Conservation (phyloP, 1,140 invertebrate genomes). For the Paraescarpia echinospica region DNA sequence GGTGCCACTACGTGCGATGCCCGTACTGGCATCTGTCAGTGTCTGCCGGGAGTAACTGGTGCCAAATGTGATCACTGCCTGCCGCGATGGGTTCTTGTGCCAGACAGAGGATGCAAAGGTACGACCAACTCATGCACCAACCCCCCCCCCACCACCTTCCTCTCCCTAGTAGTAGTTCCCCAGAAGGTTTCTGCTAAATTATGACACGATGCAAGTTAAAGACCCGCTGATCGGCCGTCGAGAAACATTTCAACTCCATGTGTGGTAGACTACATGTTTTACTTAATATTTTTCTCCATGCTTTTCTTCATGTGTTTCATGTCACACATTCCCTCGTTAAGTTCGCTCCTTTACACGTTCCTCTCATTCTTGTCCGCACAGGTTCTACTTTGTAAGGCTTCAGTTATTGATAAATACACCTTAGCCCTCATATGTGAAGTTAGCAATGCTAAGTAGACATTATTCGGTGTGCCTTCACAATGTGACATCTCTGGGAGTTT, state of each 20-base stretch:
- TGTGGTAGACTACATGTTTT: neutral
- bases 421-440: too few species aligned
- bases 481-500: too few species aligned
- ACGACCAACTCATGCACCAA: slow-evolving; percentile 25
- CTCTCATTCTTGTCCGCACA: too few species aligned
- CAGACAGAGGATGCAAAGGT: slow-evolving; percentile 62
- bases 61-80: slow-evolving; percentile 94
- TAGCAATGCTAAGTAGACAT: too few species aligned
- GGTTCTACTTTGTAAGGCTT: too few species aligned
- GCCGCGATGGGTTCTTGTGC: slow-evolving; percentile 75
- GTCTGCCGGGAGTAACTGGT: slow-evolving; percentile 91
- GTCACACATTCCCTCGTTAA: too few species aligned
- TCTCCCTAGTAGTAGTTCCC: too few species aligned
- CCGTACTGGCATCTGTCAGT: slow-evolving; percentile 64
- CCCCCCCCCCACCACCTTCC: neutral
- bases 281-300: neutral
- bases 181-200: too few species aligned
- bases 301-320: too few species aligned
- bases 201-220: neutral
- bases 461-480: neutral
- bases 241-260: neutral
- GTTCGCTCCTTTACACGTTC: too few species aligned
- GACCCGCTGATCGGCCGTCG: neutral
- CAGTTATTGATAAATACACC: too few species aligned
- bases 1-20: slow-evolving; percentile 62